Evolutionary conservation across 2,797 vertebrate genomes (phyloP).

Genomic region (Neoniphon sammara): DNA sequence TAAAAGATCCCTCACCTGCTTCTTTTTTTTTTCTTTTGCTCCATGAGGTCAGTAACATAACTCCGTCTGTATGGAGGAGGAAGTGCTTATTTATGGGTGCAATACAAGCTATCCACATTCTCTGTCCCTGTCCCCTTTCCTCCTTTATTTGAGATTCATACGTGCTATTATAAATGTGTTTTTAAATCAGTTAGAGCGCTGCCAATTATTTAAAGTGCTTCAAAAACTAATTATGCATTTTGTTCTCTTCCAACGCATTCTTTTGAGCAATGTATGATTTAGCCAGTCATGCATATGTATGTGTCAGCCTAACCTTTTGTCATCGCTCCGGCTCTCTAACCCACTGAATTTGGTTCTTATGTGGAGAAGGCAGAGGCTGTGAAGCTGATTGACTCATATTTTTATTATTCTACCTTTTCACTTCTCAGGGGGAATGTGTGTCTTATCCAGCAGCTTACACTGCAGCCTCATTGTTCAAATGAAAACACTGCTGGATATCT

Average conservation of each 20-base stretch:
- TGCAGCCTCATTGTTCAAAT: constrained; percentile 19
- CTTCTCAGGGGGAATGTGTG: not conserved
- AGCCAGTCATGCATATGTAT: constrained; percentile 1
- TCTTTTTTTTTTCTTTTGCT: constrained; percentile 37
- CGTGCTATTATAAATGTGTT: not conserved
- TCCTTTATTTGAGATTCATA: not conserved
- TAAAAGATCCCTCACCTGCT: constrained; percentile 57
- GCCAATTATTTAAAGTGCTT: not conserved
- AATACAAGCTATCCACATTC: not conserved
- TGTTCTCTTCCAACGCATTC: not conserved
- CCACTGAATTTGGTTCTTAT: constrained; percentile 13
- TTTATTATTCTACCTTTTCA: too few species aligned
- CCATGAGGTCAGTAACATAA: constrained; percentile 37
- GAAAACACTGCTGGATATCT: not conserved
- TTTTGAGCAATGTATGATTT: not conserved
- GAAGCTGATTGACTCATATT: too few species aligned
- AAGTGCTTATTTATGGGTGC: constrained; percentile 22
- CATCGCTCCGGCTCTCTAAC: not conserved
- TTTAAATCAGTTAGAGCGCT: not conserved
- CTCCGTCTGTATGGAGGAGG: constrained; percentile 21
- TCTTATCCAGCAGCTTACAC: constrained; percentile 6
- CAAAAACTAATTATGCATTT: not conserved
- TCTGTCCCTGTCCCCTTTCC: not conserved
- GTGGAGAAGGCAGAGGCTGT: too few species aligned
- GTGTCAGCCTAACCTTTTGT: not conserved